Evolutionary conservation across 2,888 invertebrate species (phyloP).

Genomic region (Xestia ashworthii): DNA sequence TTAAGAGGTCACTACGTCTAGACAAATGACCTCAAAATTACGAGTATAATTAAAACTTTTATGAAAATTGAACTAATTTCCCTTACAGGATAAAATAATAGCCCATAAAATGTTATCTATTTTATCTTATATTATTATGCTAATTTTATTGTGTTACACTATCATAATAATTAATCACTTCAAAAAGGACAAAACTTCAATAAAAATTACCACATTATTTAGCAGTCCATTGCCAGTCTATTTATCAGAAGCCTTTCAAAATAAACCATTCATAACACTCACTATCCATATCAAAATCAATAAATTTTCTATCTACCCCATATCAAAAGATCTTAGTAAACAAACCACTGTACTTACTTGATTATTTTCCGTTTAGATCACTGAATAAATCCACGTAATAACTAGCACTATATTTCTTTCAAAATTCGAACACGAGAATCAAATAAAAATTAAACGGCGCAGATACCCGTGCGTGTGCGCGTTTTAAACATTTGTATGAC

Average conservation of each 20-base stretch:
- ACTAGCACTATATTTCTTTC: slow-evolving; percentile 31
- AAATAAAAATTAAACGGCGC: slow-evolving; percentile 13
- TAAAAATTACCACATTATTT: not conserved
- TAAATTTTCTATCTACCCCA: slow-evolving; percentile 29
- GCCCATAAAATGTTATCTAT: slow-evolving; percentile 20
- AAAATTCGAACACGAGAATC: slow-evolving; percentile 39
- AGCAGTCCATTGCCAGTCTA: slow-evolving; percentile 12
- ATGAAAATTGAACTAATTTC: slow-evolving; percentile 2
- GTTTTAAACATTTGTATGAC: slow-evolving; percentile 79
- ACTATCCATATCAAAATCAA: slow-evolving; percentile 40
- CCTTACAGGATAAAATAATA: slow-evolving; percentile 5
- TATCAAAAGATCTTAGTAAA: not conserved
- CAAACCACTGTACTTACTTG: slow-evolving; percentile 41
- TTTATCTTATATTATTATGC: slow-evolving; percentile 14
- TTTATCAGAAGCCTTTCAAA: slow-evolving; percentile 29
- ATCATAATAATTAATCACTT: not conserved
- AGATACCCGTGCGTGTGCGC: slow-evolving; percentile 67
- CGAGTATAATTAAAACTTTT: not conserved
- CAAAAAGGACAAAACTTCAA: not conserved
- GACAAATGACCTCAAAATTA: slow-evolving; percentile 10
- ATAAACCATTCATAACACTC: slow-evolving; percentile 33
- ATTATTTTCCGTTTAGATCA: not conserved
- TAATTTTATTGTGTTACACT: slow-evolving; percentile 9
- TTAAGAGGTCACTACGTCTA: not conserved
- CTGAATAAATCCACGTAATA: slow-evolving; percentile 42